Evolutionary conservation across 2,797 vertebrate genomes (phyloP).

Genomic region (Sparidentex hasta): DNA sequence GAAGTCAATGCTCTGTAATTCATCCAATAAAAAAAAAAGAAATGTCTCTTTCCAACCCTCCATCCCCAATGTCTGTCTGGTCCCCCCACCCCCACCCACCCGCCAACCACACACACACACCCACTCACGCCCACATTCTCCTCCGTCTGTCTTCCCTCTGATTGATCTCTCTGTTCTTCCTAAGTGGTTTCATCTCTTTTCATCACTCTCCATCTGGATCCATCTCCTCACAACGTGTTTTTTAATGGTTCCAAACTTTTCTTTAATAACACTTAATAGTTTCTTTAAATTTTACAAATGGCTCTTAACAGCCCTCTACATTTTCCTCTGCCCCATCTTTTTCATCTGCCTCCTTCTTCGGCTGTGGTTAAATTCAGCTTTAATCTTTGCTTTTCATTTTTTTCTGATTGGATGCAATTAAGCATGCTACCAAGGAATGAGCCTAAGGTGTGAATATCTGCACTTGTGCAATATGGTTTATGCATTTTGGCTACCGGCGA

Average conservation of each 20-base stretch:
- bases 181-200: conserved; percentile 81
- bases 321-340: conserved; percentile 9
- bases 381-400: conserved; percentile 66
- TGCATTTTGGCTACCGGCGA: conserved; percentile 77
- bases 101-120: conserved; percentile 32
- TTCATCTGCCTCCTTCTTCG: conserved; percentile 32
- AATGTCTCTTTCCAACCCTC: conserved; percentile 62
- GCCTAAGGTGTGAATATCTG: conserved; percentile 79
- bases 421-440: conserved; percentile 75
- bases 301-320: conserved; percentile 49
- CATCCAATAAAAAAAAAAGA: conserved; percentile 63
- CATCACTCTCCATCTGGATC: conserved; percentile 81
- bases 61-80: conserved; percentile 55
- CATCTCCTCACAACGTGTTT: conserved; percentile 66
- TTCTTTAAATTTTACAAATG: conserved; percentile 75
- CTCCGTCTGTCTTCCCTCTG: conserved; percentile 77
- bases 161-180: conserved; percentile 80
- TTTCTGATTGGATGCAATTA: conserved; percentile 67
- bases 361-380: conserved; percentile 57
- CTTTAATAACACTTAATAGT: conserved; percentile 66
- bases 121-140: conserved; percentile 47
- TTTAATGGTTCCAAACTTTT: conserved; percentile 70
- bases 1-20: conserved; percentile 60
- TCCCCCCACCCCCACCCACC: conserved; percentile 12
- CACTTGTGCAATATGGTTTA: conserved; percentile 72